Base-by-base conservation (phyloP, 2,888 invertebrate species). In the Drosophila anomelani region DNA sequence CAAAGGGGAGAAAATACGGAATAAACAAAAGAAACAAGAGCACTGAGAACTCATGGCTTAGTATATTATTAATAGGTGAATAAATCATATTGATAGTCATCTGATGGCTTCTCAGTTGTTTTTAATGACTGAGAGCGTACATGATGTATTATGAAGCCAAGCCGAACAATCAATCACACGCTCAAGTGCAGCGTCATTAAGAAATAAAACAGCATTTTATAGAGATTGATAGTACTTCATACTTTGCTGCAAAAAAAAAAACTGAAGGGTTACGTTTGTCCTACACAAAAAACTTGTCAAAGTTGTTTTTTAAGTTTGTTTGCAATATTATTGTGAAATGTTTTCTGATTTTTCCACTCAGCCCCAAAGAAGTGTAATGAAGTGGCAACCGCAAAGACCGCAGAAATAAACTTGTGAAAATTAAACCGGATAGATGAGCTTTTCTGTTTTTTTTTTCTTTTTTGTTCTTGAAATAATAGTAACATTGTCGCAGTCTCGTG, bases 141-240 rank as follows among this genome's bases (percentile, higher is more conserved):
- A 13, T 7, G 51, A 26, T 15, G 43, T 56, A 68, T 69, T 68
- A 43, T 68, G 49, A 49, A 68, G 69, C 47, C 69, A 36, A 43
- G 69, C 29, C 29, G 54, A 49, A 34, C 57, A 74, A 86, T 83
- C 87, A 86, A 81, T 81, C 85, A 81, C 64, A 62, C 49, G 55
- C 49, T 46, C 62, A 66, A 74, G 62, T 71, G 62, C 59, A 51
- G 47, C 46, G 59, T 67, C 79, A 70, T 84, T 71, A 74, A 43
- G 54, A 43, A 43, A 58, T 69, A 53, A 66, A 66, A 73, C 66
- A 71, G 53, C 55, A 34, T 66, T 78, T 78, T 71, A 84, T 81
- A 58, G 55, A 69, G 77, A 84, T 76, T 71, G 73, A 80, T 69
- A 70, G 20, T 47, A 32, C 38, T 26, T 12, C 29, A 23, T 34